Base-by-base conservation (phyloP, 2,888 invertebrate species). In the Tryphoninae sp. region DNA sequence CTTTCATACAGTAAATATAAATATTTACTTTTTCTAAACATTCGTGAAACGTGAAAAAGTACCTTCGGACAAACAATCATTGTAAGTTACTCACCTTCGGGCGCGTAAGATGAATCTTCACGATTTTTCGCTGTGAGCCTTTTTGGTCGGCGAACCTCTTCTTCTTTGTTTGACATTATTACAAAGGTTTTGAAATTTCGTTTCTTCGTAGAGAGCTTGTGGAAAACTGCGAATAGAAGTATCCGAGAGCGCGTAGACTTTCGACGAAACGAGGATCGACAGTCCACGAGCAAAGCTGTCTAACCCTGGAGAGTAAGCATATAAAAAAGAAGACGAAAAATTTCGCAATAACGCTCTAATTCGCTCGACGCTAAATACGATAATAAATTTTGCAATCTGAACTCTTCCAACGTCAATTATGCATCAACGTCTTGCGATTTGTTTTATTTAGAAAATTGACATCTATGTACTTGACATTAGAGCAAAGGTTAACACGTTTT, bases 261-360 rank as follows among this genome's bases (percentile, higher is more conserved):
- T 73, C 58, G 74, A 49, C 45, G 59, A 73, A 55, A 62, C 51
- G 22, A 33, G 3, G 72, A 33, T 69, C 55, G 8, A 64, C 16
- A 72, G 1, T 42, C 73, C 73, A 19, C 49, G 13, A 61, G 76
- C 67, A 85, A 87, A 87, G 59, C 86, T 86, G 85, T 86, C 86
- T 67, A 80, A 61, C 62, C 76, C 78, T 71, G 80, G 83, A 75
- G 84, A 86, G 87, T 87, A 19, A 84, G 85, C 80, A 11, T 9
- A n/a, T 49, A 53, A 75, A 67, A 26, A 55, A 23, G 55, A 65
- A 11, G 23, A 51, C 7, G 23, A 53, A 49, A 45, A 49, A 45
- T 22, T 19, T 19, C 55, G 55, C 9, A 6, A 42, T 8, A 19
- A 59, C 19, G 40, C 40, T 75, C 33, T 33, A 45, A 71, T 62